Evolutionary conservation across 1,140 invertebrate genomes (phyloP).

Genomic region (Drosophila suzukii): DNA sequence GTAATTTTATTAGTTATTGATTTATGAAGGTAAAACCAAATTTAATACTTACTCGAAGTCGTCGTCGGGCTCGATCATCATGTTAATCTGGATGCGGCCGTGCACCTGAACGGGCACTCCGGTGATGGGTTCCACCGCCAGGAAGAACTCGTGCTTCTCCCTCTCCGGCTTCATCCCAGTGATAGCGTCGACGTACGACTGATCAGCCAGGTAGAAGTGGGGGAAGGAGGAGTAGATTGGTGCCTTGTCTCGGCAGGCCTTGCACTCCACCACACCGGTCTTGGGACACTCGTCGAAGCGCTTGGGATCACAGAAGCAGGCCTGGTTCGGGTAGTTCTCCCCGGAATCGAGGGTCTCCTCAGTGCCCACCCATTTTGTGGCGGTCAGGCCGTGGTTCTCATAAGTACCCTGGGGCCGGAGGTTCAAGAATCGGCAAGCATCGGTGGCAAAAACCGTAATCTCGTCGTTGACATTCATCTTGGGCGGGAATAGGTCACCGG

Average conservation of each 20-base stretch:
- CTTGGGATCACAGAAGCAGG: conserved; percentile 86
- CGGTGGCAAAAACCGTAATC: conserved; percentile 88
- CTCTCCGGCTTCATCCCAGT: conserved; percentile 89
- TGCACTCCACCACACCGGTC: conserved; percentile 88
- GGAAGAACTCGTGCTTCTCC: conserved; percentile 88
- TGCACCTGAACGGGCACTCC: conserved; percentile 89
- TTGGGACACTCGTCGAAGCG: conserved; percentile 83
- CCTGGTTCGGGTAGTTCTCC: conserved; percentile 86
- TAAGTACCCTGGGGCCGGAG: conserved; percentile 70
- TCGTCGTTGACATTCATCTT: conserved; percentile 85
- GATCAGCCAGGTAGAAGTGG: conserved; percentile 93
- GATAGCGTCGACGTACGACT: conserved; percentile 87
- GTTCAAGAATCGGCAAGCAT: conserved; percentile 88
- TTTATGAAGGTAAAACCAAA: not conserved
- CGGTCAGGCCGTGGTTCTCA: conserved; percentile 85
- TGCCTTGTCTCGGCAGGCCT: conserved; percentile 89
- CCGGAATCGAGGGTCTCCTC: conserved; percentile 89
- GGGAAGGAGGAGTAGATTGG: conserved; percentile 94
- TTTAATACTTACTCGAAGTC: conserved; percentile 86
- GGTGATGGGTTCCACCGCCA: conserved; percentile 90
- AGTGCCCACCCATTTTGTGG: conserved; percentile 87
- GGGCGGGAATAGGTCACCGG: conserved; percentile 92
- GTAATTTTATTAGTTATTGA: not conserved
- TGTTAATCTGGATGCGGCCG: conserved; percentile 90
- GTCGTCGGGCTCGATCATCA: conserved; percentile 87